A percentile compares a stretch with the other conserved stretches of the same genome.
These are phyloP conservation scores for Notospermus geniculatus DNA, from an alignment of 1,140 invertebrate genomes.

Conservation along the genomic window DNA sequence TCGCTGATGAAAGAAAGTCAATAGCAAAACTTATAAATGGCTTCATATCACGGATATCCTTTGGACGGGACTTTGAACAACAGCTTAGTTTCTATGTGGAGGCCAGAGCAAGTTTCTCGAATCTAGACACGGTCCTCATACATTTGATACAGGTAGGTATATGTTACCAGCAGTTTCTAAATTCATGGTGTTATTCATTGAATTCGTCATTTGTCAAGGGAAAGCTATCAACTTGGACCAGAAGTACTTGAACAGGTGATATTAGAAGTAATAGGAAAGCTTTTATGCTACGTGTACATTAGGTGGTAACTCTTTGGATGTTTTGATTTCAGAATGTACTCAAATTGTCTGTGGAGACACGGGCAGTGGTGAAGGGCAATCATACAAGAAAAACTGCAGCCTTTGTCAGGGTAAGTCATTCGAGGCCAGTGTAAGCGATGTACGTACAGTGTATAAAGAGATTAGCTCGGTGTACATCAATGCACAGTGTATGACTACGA, in stretches of 20 bases:
- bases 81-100: slow-evolving; percentile 93
- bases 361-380: slow-evolving; percentile 70
- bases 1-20: slow-evolving; percentile 87
- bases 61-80: slow-evolving; percentile 82
- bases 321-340: slow-evolving; percentile 69
- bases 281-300: no score
- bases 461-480: no score
- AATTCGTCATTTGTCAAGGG: neutral
- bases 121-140: slow-evolving; percentile 81
- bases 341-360: slow-evolving; percentile 71
- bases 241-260: no score
- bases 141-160: slow-evolving; percentile 76
- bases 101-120: slow-evolving; percentile 81
- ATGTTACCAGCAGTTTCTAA: slow-evolving; percentile 10
- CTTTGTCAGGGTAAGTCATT: slow-evolving; percentile 71
- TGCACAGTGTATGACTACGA: no score
- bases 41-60: slow-evolving; percentile 76
- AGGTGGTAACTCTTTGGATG: no score
- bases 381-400: slow-evolving; percentile 78
- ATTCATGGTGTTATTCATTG: neutral
- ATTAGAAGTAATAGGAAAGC: no score
- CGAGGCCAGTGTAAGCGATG: no score
- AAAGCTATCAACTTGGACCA: neutral
- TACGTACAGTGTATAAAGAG: no score
- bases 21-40: slow-evolving; percentile 79